Base-by-base conservation (phyloP, 2,888 invertebrate genomes). In the Rhopalosiphum nymphaeae region DNA sequence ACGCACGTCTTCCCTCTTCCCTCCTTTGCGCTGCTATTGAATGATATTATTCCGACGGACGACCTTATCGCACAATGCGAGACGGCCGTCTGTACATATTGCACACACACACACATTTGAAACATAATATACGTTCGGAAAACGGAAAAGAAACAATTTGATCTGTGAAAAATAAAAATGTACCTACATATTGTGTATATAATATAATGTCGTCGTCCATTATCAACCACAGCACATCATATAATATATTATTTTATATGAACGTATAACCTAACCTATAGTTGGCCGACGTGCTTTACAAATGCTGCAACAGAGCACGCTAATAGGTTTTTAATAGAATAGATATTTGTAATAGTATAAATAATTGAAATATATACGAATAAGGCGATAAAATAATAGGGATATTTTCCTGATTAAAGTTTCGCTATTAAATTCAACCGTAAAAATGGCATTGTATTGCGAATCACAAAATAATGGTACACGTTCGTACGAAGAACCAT, bases 271-370 rank as follows among this genome's bases (percentile, higher is more conserved):
- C 13, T 49, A 1, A 49, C 44, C 5, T 46, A 13, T 13, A 53
- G 53, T 53, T 16, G 49, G 16, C 67, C 5, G n/a, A 36, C 11
- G 29, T 29, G 44, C 21, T 4, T 44, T 86, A 29, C 29, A 46
- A 86, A 13, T 11, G 11, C 26, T 86, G 5, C 13, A 85, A 86
- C 13, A 5, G 26, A 46, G 29, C 29, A 11, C 85, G 29, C 85
- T 86, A 29, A 86, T 86, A 86, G 46, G 26, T 86, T 46, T 86
- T 86, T 46, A 86, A 86, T 86, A 86, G 13, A 42, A 36, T 84
- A 84, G 36, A 85, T 26, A 85, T 85, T 13, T 4, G n/a, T 67
- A n/a, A 67, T 16, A 36, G n/a, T 67, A 36, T 1, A 67, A 36
- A 67, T 16, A 36, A 67, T 16, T 67, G 16, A 67, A 36, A 67